These are phyloP conservation scores for Emys orbicularis DNA, from an alignment of 2,797 vertebrate genomes.

Conservation along the genomic window DNA sequence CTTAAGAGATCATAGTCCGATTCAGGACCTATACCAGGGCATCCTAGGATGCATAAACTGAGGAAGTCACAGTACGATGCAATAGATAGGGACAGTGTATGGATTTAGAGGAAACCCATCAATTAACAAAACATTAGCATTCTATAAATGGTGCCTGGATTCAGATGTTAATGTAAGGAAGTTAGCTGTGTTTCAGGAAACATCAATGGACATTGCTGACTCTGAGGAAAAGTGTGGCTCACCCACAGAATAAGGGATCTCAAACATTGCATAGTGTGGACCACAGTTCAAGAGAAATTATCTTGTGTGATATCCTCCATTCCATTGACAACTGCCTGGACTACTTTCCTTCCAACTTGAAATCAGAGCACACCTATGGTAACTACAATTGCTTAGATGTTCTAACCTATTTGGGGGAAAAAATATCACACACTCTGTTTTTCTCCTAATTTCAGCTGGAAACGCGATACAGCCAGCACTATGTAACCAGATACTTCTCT, in stretches of 20 bases:
- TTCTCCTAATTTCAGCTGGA: not conserved
- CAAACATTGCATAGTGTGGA: not conserved
- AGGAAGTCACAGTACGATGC: not conserved
- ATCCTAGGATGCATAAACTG: not conserved
- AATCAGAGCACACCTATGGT: not conserved
- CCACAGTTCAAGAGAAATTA: not conserved
- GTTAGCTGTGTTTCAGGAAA: not conserved
- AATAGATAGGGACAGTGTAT: not conserved
- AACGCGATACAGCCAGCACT: not conserved
- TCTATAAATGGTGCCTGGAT: not conserved
- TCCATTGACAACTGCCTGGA: not conserved
- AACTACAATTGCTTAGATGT: not conserved
- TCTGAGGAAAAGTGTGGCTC: not conserved
- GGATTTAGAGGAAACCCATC: not conserved
- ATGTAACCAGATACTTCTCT: not conserved
- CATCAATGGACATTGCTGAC: not conserved
- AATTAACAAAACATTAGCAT: not conserved
- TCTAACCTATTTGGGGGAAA: not conserved
- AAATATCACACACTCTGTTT: not conserved
- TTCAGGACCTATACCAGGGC: not conserved
- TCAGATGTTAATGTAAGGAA: not conserved
- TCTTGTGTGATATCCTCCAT: not conserved
- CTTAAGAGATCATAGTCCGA: not conserved
- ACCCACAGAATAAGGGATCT: not conserved
- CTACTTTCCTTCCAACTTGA: not conserved